A percentile compares a stretch with the other conserved stretches of the same genome.
Conservation (phyloP, 1,140 invertebrate genomes). For the Drosophila funebris region DNA sequence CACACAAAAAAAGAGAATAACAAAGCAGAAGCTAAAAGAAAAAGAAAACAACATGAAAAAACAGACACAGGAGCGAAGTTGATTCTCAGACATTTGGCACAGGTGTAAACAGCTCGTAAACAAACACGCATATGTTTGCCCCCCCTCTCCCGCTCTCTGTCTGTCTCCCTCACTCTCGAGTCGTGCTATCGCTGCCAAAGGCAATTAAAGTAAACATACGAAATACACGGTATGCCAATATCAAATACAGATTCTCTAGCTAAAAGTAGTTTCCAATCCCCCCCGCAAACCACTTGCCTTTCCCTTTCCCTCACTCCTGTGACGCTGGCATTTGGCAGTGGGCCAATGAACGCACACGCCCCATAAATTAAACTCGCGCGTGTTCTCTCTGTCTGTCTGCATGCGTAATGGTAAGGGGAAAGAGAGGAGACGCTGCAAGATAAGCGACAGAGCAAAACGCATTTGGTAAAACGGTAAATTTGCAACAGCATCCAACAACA, state of each 20-base stretch:
- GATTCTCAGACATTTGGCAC: slow-evolving; percentile 49
- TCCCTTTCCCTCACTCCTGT: background rate
- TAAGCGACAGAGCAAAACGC: slow-evolving; percentile 54
- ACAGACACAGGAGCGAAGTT: too few relatives aligned
- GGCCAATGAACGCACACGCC: slow-evolving; percentile 67
- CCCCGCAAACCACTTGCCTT: background rate
- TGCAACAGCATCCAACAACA: slow-evolving; percentile 20
- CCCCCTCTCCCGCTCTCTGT: background rate
- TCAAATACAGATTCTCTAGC: slow-evolving; percentile 25
- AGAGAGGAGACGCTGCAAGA: slow-evolving; percentile 2
- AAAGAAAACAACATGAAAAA: slow-evolving; percentile 7
- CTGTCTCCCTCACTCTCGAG: background rate
- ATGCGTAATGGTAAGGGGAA: background rate
- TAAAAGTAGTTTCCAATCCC: background rate
- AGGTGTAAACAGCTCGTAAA: slow-evolving; percentile 74
- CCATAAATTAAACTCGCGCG: slow-evolving; percentile 77
- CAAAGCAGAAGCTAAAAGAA: background rate
- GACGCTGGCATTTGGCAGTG: slow-evolving; percentile 60
- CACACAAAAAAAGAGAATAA: background rate
- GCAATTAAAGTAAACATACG: slow-evolving; percentile 70
- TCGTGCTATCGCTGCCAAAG: slow-evolving; percentile 40
- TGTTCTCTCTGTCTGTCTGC: slow-evolving; percentile 40
- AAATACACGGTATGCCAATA: slow-evolving; percentile 36
- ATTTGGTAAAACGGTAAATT: slow-evolving; percentile 65
- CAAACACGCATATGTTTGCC: slow-evolving; percentile 35